Conservation (phyloP, 2,113 vertebrate genomes). For the Nettapus auritus region DNA sequence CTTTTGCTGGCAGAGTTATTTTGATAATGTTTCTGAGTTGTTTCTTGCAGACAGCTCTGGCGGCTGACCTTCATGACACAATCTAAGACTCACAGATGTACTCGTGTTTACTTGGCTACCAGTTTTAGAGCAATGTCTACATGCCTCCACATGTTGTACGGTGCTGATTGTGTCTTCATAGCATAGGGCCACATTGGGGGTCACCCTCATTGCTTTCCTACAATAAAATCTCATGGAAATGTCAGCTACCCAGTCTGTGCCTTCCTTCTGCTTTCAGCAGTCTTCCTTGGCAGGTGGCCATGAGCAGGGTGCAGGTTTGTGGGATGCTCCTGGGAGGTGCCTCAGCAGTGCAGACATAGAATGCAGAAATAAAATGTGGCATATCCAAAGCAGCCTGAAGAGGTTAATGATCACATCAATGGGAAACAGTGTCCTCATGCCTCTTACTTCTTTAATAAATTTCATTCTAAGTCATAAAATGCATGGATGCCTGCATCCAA, state of each 20-base stretch:
- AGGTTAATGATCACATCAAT: not conserved
- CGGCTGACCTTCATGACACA: not conserved
- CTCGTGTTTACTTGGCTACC: not conserved
- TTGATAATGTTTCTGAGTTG: not conserved
- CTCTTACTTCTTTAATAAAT: not conserved
- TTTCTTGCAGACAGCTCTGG: not conserved
- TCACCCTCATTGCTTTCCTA: not conserved
- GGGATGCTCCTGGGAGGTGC: not conserved
- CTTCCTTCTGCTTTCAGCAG: not conserved
- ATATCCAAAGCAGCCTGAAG: not conserved
- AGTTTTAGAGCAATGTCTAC: not conserved
- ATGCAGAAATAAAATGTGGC: not conserved
- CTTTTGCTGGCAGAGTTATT: not conserved
- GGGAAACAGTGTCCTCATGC: not conserved
- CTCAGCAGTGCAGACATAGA: accelerated
- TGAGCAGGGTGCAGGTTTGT: not conserved
- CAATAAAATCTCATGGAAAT: not conserved
- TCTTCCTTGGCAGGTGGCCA: not conserved
- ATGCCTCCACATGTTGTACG: not conserved
- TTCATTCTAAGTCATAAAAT: not conserved
- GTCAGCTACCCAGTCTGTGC: not conserved
- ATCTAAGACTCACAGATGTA: not conserved
- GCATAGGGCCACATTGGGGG: not conserved
- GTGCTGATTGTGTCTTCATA: not conserved
- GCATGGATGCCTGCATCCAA: not conserved